Conservation (phyloP, 37 sponge, comb jelly and placozoan genomes). For the Beroe forskalii region DNA sequence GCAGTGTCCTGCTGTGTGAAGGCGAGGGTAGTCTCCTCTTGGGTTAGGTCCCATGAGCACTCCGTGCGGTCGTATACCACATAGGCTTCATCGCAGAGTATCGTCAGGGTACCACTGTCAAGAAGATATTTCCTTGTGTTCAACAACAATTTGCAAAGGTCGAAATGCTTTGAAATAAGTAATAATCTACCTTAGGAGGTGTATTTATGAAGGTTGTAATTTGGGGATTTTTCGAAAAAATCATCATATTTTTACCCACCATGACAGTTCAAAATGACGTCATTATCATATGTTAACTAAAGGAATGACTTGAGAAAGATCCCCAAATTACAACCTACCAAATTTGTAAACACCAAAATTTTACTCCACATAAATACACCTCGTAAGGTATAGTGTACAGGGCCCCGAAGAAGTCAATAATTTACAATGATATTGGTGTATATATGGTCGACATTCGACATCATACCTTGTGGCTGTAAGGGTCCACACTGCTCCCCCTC, state of each 20-base stretch:
- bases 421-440: no score
- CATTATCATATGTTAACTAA: no score
- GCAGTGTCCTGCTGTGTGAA: background rate
- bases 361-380: no score
- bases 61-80: background rate
- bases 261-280: no score
- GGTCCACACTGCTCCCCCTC: background rate
- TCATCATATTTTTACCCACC: no score
- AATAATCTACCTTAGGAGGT: background rate
- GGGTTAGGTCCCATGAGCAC: background rate
- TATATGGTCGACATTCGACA: no score
- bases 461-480: background rate
- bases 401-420: no score
- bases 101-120: background rate
- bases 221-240: no score
- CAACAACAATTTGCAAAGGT: background rate
- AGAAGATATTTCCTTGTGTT: background rate
- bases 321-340: no score
- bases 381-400: no score
- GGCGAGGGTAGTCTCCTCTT: background rate
- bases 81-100: background rate
- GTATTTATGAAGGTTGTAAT: background rate
- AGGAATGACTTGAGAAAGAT: no score
- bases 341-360: no score
- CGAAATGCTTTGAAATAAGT: background rate